Evolutionary conservation across 2,888 invertebrate genomes (phyloP), one percentile per base, ranked within the genome.

Genomic region (Strigamia crassipes): DNA sequence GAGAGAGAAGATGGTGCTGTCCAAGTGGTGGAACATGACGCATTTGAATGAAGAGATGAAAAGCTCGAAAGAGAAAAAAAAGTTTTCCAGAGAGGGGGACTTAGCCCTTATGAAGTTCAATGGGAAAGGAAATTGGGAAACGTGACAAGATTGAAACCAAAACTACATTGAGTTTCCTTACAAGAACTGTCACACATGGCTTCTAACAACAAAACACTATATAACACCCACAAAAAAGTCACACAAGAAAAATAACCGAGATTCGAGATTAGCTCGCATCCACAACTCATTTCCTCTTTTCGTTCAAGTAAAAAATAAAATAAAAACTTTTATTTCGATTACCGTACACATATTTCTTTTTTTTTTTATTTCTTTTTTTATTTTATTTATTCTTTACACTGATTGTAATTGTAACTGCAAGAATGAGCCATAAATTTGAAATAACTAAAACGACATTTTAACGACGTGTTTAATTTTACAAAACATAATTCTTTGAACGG

Each of bases 1-100:
- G 73, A 73, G 73, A n/a, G 31, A n/a, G 27, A 12, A 31, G 31
- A 73, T 73, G 23, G 73, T 73, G 73, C 12, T 73, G 73, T 73
- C 31, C 73, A 31, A 73, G 73, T 73, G 31, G 73, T 73, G 73
- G 31, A 31, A 73, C 73, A 73, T 73, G 73, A 27, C 12, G 73
- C 73, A 73, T 73, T 73, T 73, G 73, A 73, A 73, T 73, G 73
- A 73, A 73, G 73, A 73, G 73, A 73, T 73, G 73, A 73, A 73
- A 73, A 73, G 73, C 27, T n/a, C 27, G 31, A 13, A 21, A 21
- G 23, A 66, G 27, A 66, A 31, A 73, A 73, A 73, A 27, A 27
- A 27, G 23, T 73, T 73, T 73, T 73, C 23, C 23, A 46, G n/a
- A 18, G 56, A 73, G 27, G n/a, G 73, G 12, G 27, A 31, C 73